Percentiles rank a stretch among this genome's conserved stretches.
Evolutionary conservation across 2,113 vertebrate genomes (phyloP).

Genomic region (Donacobius atricapilla): DNA sequence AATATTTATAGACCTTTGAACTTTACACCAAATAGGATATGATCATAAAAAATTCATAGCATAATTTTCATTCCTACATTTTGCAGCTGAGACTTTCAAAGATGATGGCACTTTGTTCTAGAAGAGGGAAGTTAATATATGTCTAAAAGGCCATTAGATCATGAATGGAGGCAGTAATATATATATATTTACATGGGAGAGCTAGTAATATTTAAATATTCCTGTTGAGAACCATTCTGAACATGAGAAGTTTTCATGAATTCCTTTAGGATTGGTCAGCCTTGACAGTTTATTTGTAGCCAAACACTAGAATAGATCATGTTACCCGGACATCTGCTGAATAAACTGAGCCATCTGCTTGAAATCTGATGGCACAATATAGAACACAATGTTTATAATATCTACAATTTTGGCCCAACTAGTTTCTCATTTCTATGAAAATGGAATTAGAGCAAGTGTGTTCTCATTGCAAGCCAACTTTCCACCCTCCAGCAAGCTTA

Average conservation of each 20-base stretch:
- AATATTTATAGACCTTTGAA: conserved; percentile 2
- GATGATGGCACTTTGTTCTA: not conserved
- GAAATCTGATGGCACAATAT: not conserved
- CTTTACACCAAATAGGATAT: not conserved
- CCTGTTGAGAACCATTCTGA: not conserved
- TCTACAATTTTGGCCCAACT: not conserved
- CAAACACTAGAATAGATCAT: not conserved
- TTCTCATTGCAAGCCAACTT: not conserved
- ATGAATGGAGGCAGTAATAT: not conserved
- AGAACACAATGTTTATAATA: not conserved
- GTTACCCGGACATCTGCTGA: not conserved
- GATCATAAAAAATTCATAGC: not conserved
- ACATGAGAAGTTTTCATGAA: not conserved
- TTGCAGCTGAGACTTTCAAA: not conserved
- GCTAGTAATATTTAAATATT: not conserved
- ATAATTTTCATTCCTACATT: not conserved
- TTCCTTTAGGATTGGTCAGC: not conserved
- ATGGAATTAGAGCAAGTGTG: not conserved
- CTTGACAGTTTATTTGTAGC: not conserved
- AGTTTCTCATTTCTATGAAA: not conserved
- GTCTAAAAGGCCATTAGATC: not conserved
- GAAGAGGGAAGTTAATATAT: not conserved
- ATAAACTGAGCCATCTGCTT: conserved; percentile 27
- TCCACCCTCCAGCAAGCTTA: not conserved
- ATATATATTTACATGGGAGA: not conserved